Percentiles rank a stretch among this genome's conserved stretches.
These are phyloP conservation scores for Smutsia gigantea DNA, from an alignment of 2,797 vertebrate species.

Conservation along the genomic window DNA sequence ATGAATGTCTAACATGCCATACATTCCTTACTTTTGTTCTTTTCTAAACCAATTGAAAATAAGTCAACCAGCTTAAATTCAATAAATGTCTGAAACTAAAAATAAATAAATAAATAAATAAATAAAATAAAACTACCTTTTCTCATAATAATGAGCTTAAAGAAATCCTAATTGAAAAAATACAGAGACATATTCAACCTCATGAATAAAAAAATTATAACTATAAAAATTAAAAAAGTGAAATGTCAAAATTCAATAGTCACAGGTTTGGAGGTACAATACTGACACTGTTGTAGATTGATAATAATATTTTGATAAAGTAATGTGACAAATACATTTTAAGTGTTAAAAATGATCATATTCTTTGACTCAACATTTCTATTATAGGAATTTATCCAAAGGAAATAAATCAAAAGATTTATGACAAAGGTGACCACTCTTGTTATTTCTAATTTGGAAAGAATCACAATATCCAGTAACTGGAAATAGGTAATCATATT, in stretches of 20 bases:
- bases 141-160: background rate
- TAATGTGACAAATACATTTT: slow-evolving; percentile 16
- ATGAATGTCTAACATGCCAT: no score
- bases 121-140: background rate
- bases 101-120: no score
- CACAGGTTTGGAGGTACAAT: background rate
- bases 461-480: background rate
- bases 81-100: no score
- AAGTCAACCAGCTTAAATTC: no score
- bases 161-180: background rate
- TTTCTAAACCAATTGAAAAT: no score
- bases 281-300: background rate
- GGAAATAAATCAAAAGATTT: slow-evolving; percentile 15
- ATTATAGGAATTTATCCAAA: background rate
- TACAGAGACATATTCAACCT: background rate
- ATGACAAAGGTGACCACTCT: background rate
- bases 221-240: background rate
- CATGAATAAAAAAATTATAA: background rate
- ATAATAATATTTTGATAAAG: background rate
- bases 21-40: no score
- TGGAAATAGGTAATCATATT: background rate
- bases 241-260: slow-evolving; percentile 10
- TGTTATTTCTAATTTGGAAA: background rate
- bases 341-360: slow-evolving; percentile 8
- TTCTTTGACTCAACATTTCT: background rate